Evolutionary conservation across 2,113 vertebrate genomes (phyloP), one percentile per base, ranked within the genome.

Genomic region (Puffinus mauretanicus): DNA sequence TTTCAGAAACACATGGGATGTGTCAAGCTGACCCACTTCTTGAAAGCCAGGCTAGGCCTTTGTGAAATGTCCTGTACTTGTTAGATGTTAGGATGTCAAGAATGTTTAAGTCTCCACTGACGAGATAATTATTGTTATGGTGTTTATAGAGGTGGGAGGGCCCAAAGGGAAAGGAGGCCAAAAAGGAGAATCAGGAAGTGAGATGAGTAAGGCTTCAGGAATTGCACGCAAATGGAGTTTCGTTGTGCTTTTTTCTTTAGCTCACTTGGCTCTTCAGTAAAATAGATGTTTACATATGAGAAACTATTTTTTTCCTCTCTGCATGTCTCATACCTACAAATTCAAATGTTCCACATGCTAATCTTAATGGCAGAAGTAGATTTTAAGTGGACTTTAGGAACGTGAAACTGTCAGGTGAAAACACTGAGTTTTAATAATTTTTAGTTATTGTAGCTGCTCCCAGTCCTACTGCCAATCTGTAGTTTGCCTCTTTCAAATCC

Each of bases 1-100:
- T 90, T 95, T 92, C n/a, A 86, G 82, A 86, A 94, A 78, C 76
- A 75, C 87, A 91, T 88, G 93, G 93, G 90, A 81, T 86, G 91
- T 95, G 95, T 96, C 96, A 96, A 96, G 95, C 94, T 95, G 95
- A 97, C 95, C 95, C 97, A 96, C 91, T 97, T 97, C 97, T 95
- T 27, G 76, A 88, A 93, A 97, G 92, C 88, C 92, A 84, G 71
- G 71, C 85, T 26, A 29, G 79, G 62, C 85, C 65, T 96, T 94
- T 97, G 87, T 93, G 92, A 88, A 95, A 96, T 47, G 72, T 95
- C 94, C 93, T 44, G 75, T 61, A 75, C 86, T 95, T 75, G 81
- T 87, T 93, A 90, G 92, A 96, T 87, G 73, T 94, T 82, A 73
- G 82, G 92, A 95, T 77, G 90, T 91, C 92, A 94, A 86, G 93